These are phyloP conservation scores for Dorcus parallelipipedus DNA, from an alignment of 2,888 invertebrate species.

Conservation along the genomic window DNA sequence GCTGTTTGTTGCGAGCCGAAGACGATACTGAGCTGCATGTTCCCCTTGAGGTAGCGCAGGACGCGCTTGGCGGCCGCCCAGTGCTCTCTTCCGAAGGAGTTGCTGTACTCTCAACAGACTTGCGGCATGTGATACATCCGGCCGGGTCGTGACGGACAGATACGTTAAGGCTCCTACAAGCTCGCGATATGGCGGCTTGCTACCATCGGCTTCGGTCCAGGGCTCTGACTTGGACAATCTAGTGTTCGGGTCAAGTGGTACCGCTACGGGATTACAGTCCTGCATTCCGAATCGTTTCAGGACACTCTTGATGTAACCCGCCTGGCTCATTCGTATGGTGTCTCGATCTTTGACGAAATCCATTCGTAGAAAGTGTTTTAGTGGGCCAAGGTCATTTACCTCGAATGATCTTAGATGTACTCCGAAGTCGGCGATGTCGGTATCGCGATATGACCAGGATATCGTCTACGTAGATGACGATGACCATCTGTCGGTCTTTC, in stretches of 20 bases:
- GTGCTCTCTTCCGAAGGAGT: too few relatives aligned
- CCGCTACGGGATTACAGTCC: slow-evolving; percentile 28
- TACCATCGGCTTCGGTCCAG: neutral
- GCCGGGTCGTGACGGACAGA: too few relatives aligned
- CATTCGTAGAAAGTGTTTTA: slow-evolving; percentile 26
- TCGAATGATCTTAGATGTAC: neutral
- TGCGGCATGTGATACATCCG: too few relatives aligned
- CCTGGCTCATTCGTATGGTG: slow-evolving; percentile 20
- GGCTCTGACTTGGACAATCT: slow-evolving; percentile 3
- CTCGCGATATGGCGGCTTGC: neutral
- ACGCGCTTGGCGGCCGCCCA: too few relatives aligned
- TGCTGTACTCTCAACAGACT: too few relatives aligned
- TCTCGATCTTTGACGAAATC: slow-evolving; percentile 21
- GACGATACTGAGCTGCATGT: too few relatives aligned
- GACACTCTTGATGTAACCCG: slow-evolving; percentile 26
- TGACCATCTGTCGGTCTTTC: slow-evolving; percentile 13
- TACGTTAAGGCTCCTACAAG: too few relatives aligned
- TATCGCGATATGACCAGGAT: too few relatives aligned
- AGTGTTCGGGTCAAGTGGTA: slow-evolving; percentile 20
- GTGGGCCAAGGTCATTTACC: slow-evolving; percentile 25
- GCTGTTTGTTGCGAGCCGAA: too few relatives aligned
- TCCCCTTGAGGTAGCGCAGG: too few relatives aligned
- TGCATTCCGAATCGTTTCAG: slow-evolving; percentile 29
- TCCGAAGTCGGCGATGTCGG: too few relatives aligned
- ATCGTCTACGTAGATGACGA: slow-evolving; percentile 11